Percentiles rank a stretch among this genome's conserved stretches.
phyloP scores from a whole-genome alignment of 2,113 vertebrate species.

The Cheilinus undulatus region DNA sequence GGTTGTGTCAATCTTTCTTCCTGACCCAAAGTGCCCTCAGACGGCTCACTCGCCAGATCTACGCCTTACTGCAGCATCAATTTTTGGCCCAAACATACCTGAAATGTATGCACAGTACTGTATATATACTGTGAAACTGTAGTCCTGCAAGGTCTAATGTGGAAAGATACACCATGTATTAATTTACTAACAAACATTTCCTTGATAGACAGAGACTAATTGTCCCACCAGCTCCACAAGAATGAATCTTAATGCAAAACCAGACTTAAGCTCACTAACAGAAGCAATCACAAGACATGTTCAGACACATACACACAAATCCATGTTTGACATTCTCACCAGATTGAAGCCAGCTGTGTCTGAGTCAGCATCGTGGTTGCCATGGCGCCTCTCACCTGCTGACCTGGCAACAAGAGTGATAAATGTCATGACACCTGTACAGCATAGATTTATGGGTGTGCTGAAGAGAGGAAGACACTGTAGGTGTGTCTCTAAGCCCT shows the following conservation, averaged over 20 bases:
- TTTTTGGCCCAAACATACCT: too few species aligned
- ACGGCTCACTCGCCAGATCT: too few species aligned
- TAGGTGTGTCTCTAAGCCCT: background rate
- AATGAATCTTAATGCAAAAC: conserved; percentile 8
- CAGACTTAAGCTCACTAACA: conserved; percentile 3
- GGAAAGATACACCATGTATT: too few species aligned
- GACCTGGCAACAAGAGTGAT: conserved; percentile 82
- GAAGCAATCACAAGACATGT: background rate
- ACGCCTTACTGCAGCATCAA: too few species aligned
- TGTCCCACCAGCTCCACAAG: background rate
- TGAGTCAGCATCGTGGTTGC: conserved; percentile 94
- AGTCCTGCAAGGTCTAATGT: too few species aligned
- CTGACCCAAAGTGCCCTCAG: too few species aligned
- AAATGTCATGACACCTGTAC: conserved; percentile 24
- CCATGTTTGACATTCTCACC: conserved; percentile 84
- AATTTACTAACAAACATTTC: background rate
- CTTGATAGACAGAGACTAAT: background rate
- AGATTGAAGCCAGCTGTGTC: conserved; percentile 95
- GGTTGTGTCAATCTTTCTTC: too few species aligned
- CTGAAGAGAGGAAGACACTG: background rate
- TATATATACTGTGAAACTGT: too few species aligned
- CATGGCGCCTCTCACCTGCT: conserved; percentile 94
- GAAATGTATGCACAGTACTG: too few species aligned
- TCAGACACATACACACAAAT: conserved; percentile 22
- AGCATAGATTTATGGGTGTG: conserved; percentile 3